A percentile compares a stretch with the other conserved stretches of the same genome.
phyloP scores from a whole-genome alignment of 2,113 vertebrate species.

The Xerus inauris region DNA sequence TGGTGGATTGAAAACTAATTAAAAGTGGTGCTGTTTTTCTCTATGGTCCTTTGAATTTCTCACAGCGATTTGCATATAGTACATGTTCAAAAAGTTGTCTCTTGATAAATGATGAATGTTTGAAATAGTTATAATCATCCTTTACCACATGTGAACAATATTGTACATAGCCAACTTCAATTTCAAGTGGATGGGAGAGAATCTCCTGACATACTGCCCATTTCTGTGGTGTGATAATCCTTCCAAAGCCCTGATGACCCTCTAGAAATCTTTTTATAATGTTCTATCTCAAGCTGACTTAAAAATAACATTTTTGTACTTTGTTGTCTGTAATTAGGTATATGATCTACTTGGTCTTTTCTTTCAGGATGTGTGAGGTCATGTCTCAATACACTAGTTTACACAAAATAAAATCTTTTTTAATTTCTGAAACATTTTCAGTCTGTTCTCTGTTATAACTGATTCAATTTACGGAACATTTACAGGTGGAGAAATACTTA shows the following conservation, averaged over 20 bases:
- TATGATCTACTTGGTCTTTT: background rate
- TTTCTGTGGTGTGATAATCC: background rate
- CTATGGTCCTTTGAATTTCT: background rate
- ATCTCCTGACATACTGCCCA: background rate
- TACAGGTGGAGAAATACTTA: background rate
- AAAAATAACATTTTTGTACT: background rate
- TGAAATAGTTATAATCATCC: background rate
- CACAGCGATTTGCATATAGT: background rate
- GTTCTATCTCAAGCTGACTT: background rate
- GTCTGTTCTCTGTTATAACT: background rate
- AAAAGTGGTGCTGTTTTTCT: background rate
- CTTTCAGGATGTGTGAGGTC: background rate
- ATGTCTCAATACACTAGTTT: background rate
- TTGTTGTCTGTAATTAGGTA: background rate
- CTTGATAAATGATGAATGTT: background rate
- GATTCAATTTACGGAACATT: background rate
- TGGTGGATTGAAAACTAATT: background rate
- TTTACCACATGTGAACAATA: background rate
- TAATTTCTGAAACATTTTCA: background rate
- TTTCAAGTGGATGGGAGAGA: background rate
- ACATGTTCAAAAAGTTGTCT: background rate
- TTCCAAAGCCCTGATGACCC: background rate
- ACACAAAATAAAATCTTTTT: background rate
- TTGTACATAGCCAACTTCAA: background rate
- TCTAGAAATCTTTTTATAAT: background rate